These are phyloP conservation scores for Neuroterus valhalla DNA, from an alignment of 1,140 invertebrate species.

Conservation along the genomic window DNA sequence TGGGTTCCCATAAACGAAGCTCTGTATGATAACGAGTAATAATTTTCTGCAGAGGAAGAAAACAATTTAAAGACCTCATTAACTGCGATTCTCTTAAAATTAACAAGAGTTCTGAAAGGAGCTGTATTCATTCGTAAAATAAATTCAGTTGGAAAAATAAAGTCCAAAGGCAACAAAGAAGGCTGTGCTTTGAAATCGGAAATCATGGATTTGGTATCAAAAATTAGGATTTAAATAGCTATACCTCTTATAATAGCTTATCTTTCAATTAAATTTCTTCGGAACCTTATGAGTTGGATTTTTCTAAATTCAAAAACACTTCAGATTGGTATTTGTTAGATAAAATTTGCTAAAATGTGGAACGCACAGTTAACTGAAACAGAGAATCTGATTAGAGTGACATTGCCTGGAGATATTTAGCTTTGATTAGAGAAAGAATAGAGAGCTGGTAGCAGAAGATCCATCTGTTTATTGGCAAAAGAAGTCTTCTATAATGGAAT, in stretches of 20 bases:
- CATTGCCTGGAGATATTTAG: conserved; percentile 11
- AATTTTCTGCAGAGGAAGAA: not conserved
- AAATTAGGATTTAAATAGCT: not conserved
- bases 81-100: not conserved
- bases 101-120: not conserved
- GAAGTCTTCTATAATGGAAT: conserved; percentile 64
- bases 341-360: too few species aligned
- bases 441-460: conserved; percentile 37
- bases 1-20: not conserved
- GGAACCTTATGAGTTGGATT: not conserved
- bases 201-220: not conserved
- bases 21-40: not conserved
- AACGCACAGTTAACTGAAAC: too few species aligned
- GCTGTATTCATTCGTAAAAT: not conserved
- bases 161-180: not conserved
- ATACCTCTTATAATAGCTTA: not conserved
- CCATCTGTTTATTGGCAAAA: conserved; percentile 57
- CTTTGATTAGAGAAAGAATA: conserved; percentile 38
- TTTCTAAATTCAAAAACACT: too few species aligned
- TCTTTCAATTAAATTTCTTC: not conserved
- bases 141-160: not conserved
- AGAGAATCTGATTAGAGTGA: not conserved
- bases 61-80: conserved; percentile 11
- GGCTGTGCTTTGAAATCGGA: not conserved
- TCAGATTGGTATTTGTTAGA: too few species aligned